Evolutionary conservation across 1,140 invertebrate genomes (phyloP), one percentile per base, ranked within the genome.

Genomic region (Copidosoma floridanum): DNA sequence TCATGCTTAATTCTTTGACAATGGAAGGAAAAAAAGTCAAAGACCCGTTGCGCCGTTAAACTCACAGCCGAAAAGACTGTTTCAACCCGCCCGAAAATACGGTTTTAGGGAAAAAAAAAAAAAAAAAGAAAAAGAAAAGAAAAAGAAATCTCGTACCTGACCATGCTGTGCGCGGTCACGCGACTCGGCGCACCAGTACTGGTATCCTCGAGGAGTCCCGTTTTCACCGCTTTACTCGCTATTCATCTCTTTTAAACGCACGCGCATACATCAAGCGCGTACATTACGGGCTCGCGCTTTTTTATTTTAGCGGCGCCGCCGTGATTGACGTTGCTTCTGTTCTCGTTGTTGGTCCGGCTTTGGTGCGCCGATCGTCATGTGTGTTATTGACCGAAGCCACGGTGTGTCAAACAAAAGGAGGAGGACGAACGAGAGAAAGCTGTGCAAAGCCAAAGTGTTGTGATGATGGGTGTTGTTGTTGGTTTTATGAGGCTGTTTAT

Each of bases 121-220:
- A 5, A 23, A 5, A 44, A 44, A 0, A 44, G n/a, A 44, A 44
- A 44, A 23, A 18, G n/a, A n/a, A n/a, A n/a, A n/a, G n/a, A n/a
- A n/a, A n/a, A n/a, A n/a, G n/a, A n/a, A n/a, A n/a, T n/a, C 10
- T 44, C 57, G n/a, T 60, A 60, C 57, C 57, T 60, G 26, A 60
- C 57, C 57, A 60, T 60, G 57, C 6, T 54, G 57, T 43, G 40
- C 50, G 50, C 57, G 50, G 57, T 53, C 41, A 40, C 50, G 50
- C 29, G 57, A 60, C 57, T 60, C 50, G 43, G 50, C 57, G 50
- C 57, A 32, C n/a, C n/a, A 43, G 48, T 32, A 3, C 6, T 18
- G 27, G 18, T 26, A 40, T 53, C 50, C 50, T 60, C 50, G 41
- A 60, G 57, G 57, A 60, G 57, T 60, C 57, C 50, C 57, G 57